Evolutionary conservation across 2,888 invertebrate genomes (phyloP).

Genomic region (Thymelicus sylvestris): DNA sequence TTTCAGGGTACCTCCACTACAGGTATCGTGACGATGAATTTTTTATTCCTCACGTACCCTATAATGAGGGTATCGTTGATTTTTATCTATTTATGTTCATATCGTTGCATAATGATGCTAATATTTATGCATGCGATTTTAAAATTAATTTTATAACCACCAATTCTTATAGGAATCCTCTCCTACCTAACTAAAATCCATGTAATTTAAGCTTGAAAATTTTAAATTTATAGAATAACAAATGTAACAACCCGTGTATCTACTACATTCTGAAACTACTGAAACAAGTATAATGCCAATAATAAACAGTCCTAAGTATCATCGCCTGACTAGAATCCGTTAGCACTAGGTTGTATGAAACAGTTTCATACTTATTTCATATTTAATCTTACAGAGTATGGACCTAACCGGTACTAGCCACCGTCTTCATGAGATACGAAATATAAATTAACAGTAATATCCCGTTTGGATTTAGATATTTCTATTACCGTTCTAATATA

Average conservation of each 20-base stretch:
- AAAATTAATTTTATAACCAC: too few species aligned
- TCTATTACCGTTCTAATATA: neutral
- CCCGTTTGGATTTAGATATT: neutral
- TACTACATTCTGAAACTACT: neutral
- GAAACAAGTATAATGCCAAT: conserved; percentile 3
- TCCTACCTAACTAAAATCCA: too few species aligned
- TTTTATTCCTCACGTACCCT: too few species aligned
- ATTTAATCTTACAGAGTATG: neutral
- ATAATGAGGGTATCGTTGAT: too few species aligned
- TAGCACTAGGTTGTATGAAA: conserved; percentile 9
- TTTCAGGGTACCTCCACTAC: too few species aligned
- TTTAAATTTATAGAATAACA: neutral
- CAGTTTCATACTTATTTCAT: conserved; percentile 9
- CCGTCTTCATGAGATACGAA: neutral
- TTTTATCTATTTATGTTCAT: too few species aligned
- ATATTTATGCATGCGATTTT: too few species aligned
- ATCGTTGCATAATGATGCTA: too few species aligned
- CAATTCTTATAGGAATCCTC: too few species aligned
- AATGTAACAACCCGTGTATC: neutral
- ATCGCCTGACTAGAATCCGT: conserved; percentile 24
- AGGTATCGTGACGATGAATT: too few species aligned
- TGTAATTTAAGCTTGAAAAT: too few species aligned
- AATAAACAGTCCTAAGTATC: conserved; percentile 12
- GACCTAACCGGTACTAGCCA: too few species aligned
- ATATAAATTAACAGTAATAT: conserved; percentile 6